Evolutionary conservation across 2,888 invertebrate species (phyloP), one percentile per base, ranked within the genome.

Genomic region (Amiota communis): DNA sequence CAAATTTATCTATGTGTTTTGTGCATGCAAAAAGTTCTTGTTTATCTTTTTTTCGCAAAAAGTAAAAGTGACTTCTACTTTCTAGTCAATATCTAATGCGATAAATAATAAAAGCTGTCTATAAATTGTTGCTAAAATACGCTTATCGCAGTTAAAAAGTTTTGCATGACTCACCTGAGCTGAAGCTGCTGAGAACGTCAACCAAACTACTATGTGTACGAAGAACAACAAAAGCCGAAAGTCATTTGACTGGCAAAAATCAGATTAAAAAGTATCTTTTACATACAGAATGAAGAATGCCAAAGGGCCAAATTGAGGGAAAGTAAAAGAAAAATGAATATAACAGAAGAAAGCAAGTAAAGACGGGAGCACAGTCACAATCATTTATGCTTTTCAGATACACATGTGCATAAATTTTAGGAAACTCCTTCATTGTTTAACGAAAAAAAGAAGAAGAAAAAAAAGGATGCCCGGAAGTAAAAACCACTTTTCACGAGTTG

Each of bases 231-330:
- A 73, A 75, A 79, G 81, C 79, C 74, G 71, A 76, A 78, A 81
- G 79, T 80, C 77, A 81, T 72, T 83, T 82, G 83, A 84, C 81
- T 80, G 81, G 74, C 76, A 80, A 75, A 83, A 82, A 83, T 84
- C 84, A 82, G 83, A 82, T 84, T 83, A 84, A 74, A 78, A 77
- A 75, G 77, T 81, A 81, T 81, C 80, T 81, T 76, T 78, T 79
- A 81, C 78, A 83, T 79, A 75, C 72, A 51, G 63, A 23, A 78
- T 68, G 46, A 70, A 53, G 13, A 61, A 51, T 10, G 23, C 20
- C 17, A 3, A n/a, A 49, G 10, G 36, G 71, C 68, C 64, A 51
- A 57, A 13, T 36, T n/a, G 6, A 36, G 36, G 6, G 36, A 36
- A 36, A 36, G 36, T 36, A 36, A 36, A 0, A 36, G 6, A 6